Evolutionary conservation across 37 sponge, comb jelly and placozoan genomes (phyloP).

Genomic region (Bolinopsis microptera): DNA sequence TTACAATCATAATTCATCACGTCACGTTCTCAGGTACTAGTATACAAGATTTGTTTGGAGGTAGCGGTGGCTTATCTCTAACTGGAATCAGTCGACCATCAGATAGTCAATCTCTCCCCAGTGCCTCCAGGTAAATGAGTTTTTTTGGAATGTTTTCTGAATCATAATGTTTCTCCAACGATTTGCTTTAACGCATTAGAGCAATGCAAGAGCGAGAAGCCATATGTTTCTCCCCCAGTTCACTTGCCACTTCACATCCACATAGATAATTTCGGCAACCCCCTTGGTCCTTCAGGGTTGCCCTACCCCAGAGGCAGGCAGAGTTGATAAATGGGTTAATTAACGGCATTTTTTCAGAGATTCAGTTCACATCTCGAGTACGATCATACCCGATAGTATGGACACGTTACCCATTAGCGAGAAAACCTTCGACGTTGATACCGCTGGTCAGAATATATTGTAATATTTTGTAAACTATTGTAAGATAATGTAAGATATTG

Average conservation of each 20-base stretch:
- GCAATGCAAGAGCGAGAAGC: no score
- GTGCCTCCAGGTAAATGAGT: background rate
- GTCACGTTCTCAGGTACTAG: background rate
- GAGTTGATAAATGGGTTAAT: no score
- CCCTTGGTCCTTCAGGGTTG: no score
- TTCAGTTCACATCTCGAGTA: background rate
- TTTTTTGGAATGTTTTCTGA: no score
- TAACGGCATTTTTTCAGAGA: background rate
- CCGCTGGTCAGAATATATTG: background rate
- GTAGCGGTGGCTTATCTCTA: background rate
- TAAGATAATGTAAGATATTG: no score
- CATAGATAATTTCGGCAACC: no score
- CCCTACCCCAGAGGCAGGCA: no score
- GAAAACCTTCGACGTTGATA: constrained; percentile 8
- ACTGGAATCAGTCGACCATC: background rate
- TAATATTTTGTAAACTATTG: background rate
- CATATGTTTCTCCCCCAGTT: no score
- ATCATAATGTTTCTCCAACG: no score
- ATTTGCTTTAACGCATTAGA: no score
- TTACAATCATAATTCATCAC: background rate
- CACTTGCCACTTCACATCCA: no score
- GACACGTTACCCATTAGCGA: constrained; percentile 14
- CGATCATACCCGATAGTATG: constrained; percentile 35
- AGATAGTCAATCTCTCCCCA: background rate
- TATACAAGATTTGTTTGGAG: background rate